Base-by-base conservation (phyloP, 2,113 vertebrate species). In the Polyodon spathula region DNA sequence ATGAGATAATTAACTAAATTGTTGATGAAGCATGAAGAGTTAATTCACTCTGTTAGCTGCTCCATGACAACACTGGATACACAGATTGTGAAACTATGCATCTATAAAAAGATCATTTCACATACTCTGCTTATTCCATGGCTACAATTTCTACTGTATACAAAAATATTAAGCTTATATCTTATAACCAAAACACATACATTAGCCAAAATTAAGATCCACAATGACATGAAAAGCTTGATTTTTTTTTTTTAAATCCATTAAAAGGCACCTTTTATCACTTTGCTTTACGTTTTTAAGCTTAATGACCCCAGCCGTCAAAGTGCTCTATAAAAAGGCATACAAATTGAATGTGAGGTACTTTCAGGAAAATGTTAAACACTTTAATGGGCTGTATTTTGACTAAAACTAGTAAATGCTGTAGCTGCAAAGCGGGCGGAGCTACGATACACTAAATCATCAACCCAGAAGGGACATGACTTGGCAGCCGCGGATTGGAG, bases 1-100 rank as follows among this genome's bases (percentile, higher is more conserved):
- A 95, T 94, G 90, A 97, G 92, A 93, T 97, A 98, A 98, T 98
- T 97, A 98, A 96, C 92, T 94, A 95, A 97, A 97, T 96, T 97
- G 95, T 94, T 95, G 95, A 95, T 94, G 94, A 94, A 95, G 93
- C 94, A 97, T 95, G 93, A 94, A 95, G 88, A 92, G 92, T 93
- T 94, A 91, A 94, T 92, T 93, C 88, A 90, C 90, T 92, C 89
- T 84, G 90, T 89, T 88, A 92, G 90, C 90, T 88, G 92, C 90
- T 87, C 94, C 93, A 93, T 96, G 94, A 97, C 95, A 96, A 98
- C 94, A 84, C 82, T 85, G 88, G 90, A 91, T 86, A 79, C 83
- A 86, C 79, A 85, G 85, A 81, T 92, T 90, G 90, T 88, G 85
- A 89, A 90, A 86, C 88, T 86, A 87, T 86, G 87, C 83, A 88